Evolutionary conservation across 2,113 vertebrate species (phyloP).

Genomic region (Panthera tigris): DNA sequence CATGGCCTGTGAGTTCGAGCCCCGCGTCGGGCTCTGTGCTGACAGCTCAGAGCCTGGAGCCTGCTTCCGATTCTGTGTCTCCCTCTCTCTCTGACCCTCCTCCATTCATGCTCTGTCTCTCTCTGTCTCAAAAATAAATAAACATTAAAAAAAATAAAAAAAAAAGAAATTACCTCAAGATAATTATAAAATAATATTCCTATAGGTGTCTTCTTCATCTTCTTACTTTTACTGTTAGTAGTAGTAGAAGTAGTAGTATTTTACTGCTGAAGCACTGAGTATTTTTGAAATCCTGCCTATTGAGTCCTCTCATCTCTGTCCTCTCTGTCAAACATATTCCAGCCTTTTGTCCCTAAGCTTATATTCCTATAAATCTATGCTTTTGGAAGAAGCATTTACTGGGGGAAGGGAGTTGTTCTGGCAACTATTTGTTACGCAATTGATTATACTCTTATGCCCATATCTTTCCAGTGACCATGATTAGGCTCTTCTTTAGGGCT

Average conservation of each 20-base stretch:
- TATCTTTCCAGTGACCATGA: background rate
- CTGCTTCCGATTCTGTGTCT: no score
- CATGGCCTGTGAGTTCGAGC: no score
- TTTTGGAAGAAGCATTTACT: background rate
- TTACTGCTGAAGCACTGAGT: background rate
- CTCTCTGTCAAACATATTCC: background rate
- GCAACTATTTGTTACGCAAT: background rate
- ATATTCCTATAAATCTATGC: background rate
- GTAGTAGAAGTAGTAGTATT: background rate
- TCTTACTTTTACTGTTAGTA: background rate
- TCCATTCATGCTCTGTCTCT: no score
- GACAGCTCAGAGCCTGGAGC: no score
- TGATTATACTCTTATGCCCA: background rate
- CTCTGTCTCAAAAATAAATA: no score
- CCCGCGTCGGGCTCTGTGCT: no score
- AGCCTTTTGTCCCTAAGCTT: background rate
- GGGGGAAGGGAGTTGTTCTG: background rate
- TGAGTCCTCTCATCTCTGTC: background rate
- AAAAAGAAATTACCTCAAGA: conserved; percentile 72
- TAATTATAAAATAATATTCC: conserved; percentile 77
- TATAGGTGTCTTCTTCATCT: background rate
- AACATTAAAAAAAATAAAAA: no score
- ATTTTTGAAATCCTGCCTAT: background rate
- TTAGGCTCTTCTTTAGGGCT: background rate
- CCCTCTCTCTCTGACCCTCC: no score